Base-by-base conservation (phyloP, 2,113 vertebrate genomes). In the Alaudala cheleensis region DNA sequence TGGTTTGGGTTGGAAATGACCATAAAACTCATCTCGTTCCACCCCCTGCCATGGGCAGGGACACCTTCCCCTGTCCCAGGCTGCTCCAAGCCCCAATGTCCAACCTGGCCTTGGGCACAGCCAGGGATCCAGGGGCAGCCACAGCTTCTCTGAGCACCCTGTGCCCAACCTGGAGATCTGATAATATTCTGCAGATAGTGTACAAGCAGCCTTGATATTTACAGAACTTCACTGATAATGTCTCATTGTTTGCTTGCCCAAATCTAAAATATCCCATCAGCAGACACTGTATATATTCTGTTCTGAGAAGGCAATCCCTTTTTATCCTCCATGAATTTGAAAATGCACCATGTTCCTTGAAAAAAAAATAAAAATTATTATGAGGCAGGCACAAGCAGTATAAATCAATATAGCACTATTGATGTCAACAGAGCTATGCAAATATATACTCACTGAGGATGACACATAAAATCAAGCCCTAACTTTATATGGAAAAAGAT, bases 401-500 rank as follows among this genome's bases (percentile, higher is more conserved):
- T 81, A 93, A 96, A 96, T 96, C 92, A 94, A 88, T 95, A 88
- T 39, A 93, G 53, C 60, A 60, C 65, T 86, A 61, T 13, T 94
- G 88, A 92, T 88, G 88, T 81, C 92, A 94, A 71, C 85, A 78
- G 81, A 90, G 72, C 76, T 88, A 96, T 96, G 96, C 93, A 96
- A 96, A 96, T 92, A 78, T 16, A 84, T 49, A 60, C 76, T 77
- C 47, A 37, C 76, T 86, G 82, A 84, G 93, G 86, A 74, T 88
- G 90, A 81, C 90, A 95, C 87, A 86, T 88, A 94, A 93, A 95
- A 95, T 78, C 90, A 94, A 94, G 80, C 65, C 60, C 69, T 97
- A 92, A 93, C 90, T 96, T 95, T 81, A 83, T 83, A 93, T 14
- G 4, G 88, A 72, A 77, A 51, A 62, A 92, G 82, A 88, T 34